phyloP scores from a whole-genome alignment of 2,113 vertebrate genomes.

The Gulo gulo region DNA sequence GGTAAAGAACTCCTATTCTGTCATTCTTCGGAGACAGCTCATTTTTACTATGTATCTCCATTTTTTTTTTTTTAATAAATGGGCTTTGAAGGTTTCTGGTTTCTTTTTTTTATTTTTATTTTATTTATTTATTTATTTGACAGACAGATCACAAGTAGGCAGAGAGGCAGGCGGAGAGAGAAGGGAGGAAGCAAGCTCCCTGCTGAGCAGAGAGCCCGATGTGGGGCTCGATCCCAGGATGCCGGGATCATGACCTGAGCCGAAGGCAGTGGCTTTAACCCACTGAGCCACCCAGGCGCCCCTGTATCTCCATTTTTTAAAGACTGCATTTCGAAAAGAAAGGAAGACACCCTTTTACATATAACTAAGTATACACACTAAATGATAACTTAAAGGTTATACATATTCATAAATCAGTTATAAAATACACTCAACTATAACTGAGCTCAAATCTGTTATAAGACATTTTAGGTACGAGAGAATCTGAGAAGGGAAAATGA shows the following conservation, averaged over 20 bases:
- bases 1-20: not conserved
- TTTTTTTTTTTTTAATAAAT: not conserved
- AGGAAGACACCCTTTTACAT: not conserved
- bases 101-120: no score
- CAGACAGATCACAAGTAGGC: no score
- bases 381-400: not conserved
- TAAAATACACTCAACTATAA: not conserved
- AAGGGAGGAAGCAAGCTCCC: no score
- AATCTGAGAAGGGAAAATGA: not conserved
- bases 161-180: no score
- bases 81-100: no score
- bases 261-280: no score
- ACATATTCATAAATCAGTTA: not conserved
- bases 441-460: not conserved
- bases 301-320: not conserved
- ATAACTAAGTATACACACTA: not conserved
- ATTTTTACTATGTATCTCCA: not conserved
- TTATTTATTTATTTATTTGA: no score
- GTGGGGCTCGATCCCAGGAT: no score
- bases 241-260: no score
- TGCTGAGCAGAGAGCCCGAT: no score
- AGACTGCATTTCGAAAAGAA: not conserved
- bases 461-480: not conserved
- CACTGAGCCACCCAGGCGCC: no score
- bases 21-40: not conserved